phyloP scores from a whole-genome alignment of 2,797 vertebrate species.

The Martes flavigula region DNA sequence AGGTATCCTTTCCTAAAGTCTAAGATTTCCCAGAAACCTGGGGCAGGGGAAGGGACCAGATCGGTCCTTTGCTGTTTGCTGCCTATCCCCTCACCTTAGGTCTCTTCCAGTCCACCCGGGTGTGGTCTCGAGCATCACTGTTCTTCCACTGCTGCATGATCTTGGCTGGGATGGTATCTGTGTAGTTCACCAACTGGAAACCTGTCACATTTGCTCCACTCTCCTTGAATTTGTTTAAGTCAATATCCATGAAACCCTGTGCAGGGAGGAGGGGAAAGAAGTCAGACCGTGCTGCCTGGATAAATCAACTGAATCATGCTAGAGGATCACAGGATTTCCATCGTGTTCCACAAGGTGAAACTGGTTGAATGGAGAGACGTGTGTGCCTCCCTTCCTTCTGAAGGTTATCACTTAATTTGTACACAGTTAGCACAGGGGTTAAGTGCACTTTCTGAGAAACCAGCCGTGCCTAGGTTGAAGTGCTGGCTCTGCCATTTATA shows the following conservation, averaged over 20 bases:
- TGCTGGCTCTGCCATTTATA: not conserved
- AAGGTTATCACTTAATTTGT: not conserved
- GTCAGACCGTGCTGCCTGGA: not conserved
- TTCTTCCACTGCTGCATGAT: slow-evolving; percentile 96
- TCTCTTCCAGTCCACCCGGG: slow-evolving; percentile 92
- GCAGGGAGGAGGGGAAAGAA: slow-evolving; percentile 5
- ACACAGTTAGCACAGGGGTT: not conserved
- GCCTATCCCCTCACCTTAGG: slow-evolving; percentile 89
- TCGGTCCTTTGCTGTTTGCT: not conserved
- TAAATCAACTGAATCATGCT: not conserved
- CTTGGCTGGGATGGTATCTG: slow-evolving; percentile 90
- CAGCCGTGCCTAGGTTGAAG: not conserved
- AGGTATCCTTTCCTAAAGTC: not conserved
- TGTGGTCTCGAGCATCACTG: slow-evolving; percentile 94
- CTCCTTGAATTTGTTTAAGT: slow-evolving; percentile 95
- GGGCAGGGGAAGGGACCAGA: not conserved
- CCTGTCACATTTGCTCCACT: slow-evolving; percentile 97
- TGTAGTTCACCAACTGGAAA: slow-evolving; percentile 97
- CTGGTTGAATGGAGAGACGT: not conserved
- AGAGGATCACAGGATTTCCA: not conserved
- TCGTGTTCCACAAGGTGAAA: not conserved
- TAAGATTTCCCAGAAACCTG: not conserved
- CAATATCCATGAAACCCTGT: slow-evolving; percentile 98
- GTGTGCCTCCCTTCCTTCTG: not conserved
- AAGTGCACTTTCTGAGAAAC: not conserved